Evolutionary conservation across 2,113 vertebrate genomes (phyloP), one percentile per base, ranked within the genome.

Genomic region (Trinectes maculatus): DNA sequence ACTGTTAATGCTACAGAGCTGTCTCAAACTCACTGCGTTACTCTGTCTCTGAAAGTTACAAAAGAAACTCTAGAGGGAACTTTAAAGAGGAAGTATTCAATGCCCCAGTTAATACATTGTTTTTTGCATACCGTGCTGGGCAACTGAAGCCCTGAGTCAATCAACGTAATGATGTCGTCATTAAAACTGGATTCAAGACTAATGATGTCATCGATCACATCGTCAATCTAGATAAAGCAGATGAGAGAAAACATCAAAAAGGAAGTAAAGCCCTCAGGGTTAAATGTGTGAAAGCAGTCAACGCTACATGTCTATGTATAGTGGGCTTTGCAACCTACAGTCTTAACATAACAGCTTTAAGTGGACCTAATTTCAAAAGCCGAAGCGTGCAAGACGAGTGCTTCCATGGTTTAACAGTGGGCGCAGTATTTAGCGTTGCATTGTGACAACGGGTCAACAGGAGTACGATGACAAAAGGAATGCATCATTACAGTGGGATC

Each of bases 111-210:
- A 57, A 37, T 18, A 7, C 5, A 68, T 6, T 65, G 47, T 21
- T 81, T 21, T 81, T 6, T 69, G 55, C 92, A 81, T 91, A 95
- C 95, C 83, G 95, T 96, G 87, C 89, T 95, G 4, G 95, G 94
- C 67, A 96, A 82, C 87, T 96, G 94, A 42, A 96, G 92, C 33
- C 93, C 93, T 18, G 91, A 91, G 67, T 95, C 94, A 53, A 95
- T 93, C 81, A 94, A 91, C 7, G 92, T 92, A 73, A 96, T 93
- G 85, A 96, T 94, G 82, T 96, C 95, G 13, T 97, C 95, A 46
- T 95, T 96, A 88, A 95, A 95, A 91, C 95, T 96, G 85, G 96
- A 97, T 84, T 96, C 95, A 63, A 97, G 91, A 87, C 95, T 97
- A 78, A 97, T 96, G 79, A 97, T 96, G 89, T 96, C 93, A 68